Evolutionary conservation across 1,140 invertebrate species (phyloP).

Genomic region (Pseudachorutes palmiensis): DNA sequence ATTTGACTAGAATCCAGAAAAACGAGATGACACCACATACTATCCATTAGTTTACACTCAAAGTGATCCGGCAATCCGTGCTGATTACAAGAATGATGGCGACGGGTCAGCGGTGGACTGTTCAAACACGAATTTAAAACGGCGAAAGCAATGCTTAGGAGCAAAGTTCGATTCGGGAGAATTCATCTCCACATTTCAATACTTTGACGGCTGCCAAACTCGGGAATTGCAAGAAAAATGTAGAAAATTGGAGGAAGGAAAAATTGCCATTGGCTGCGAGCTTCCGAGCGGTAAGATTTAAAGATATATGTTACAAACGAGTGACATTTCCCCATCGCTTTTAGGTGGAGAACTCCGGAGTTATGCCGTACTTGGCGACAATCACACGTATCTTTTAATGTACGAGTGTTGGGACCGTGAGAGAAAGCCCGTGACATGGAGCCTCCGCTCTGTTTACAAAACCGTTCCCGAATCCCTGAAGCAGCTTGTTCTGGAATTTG

Average conservation of each 20-base stretch:
- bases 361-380: background rate
- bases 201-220: background rate
- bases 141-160: background rate
- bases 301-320: background rate
- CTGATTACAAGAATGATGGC: background rate
- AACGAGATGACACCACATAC: background rate
- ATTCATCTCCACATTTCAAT: background rate
- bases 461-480: background rate
- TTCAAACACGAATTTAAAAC: background rate
- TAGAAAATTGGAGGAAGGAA: background rate
- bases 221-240: background rate
- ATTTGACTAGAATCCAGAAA: background rate
- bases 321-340: background rate
- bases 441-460: background rate
- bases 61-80: background rate
- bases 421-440: background rate
- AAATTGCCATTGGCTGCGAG: background rate
- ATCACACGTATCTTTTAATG: background rate
- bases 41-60: background rate
- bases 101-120: background rate
- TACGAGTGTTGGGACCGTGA: background rate
- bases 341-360: background rate
- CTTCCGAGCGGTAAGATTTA: background rate
- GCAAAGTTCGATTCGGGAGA: background rate
- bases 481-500: background rate